phyloP scores from a whole-genome alignment of 2,113 vertebrate species.

The Scortum barcoo region DNA sequence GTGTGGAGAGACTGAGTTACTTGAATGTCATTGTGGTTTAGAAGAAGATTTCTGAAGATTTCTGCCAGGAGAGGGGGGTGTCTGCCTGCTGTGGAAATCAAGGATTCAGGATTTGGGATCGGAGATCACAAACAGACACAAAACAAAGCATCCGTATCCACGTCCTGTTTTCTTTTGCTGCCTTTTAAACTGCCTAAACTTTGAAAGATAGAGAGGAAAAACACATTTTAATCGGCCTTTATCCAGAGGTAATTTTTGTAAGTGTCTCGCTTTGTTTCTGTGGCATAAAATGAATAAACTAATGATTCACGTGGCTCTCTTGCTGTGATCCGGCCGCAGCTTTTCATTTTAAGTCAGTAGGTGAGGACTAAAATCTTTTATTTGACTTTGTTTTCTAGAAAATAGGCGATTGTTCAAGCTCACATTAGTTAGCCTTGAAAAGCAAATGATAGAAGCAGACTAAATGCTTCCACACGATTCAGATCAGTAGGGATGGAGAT shows the following conservation, averaged over 20 bases:
- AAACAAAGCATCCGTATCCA: not conserved
- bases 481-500: conserved; percentile 4
- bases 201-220: not conserved
- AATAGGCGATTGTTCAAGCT: not conserved
- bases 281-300: not conserved
- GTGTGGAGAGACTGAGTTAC: not conserved
- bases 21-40: not conserved
- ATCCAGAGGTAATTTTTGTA: not conserved
- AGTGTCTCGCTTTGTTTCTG: not conserved
- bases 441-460: not conserved
- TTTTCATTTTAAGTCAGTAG: not conserved
- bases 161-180: not conserved
- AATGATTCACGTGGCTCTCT: not conserved
- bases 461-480: not conserved
- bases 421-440: not conserved
- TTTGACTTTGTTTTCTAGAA: not conserved
- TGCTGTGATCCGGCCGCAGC: not conserved
- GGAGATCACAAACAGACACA: not conserved
- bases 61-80: conserved; percentile 70
- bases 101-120: not conserved
- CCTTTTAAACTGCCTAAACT: not conserved
- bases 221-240: not conserved
- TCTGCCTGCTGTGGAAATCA: conserved; percentile 18
- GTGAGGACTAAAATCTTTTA: not conserved
- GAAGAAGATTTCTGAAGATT: not conserved